A percentile compares a stretch with the other conserved stretches of the same genome.
Evolutionary conservation across 2,888 invertebrate species (phyloP).

Genomic region (Drosophila vallismaia): DNA sequence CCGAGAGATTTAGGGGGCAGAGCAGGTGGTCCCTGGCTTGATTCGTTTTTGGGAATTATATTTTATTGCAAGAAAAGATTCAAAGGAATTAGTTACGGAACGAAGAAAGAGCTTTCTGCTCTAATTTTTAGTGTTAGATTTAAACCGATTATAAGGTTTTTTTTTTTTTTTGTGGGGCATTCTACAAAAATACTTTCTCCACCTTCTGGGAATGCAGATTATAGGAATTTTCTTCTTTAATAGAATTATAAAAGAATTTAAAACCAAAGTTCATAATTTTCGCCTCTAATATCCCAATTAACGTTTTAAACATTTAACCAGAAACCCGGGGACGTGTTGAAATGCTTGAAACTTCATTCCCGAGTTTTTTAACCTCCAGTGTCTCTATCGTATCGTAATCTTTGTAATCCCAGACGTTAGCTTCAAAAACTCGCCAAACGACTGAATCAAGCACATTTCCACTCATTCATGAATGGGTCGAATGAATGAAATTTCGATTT

Average conservation of each 20-base stretch:
- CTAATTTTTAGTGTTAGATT: constrained; percentile 38
- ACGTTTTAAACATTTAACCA: constrained; percentile 47
- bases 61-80: constrained; percentile 34
- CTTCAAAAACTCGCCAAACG: constrained; percentile 64
- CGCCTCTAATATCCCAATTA: constrained; percentile 63
- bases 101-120: constrained; percentile 46
- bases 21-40: constrained; percentile 11
- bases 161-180: background rate
- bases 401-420: constrained; percentile 18
- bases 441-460: constrained; percentile 53
- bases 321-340: constrained; percentile 65
- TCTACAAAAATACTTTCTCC: too few species aligned
- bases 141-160: constrained; percentile 54
- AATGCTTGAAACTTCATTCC: constrained; percentile 53
- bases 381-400: constrained; percentile 14
- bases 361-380: constrained; percentile 10
- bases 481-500: constrained; percentile 55
- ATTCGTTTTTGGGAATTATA: constrained; percentile 31
- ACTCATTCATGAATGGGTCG: constrained; percentile 54
- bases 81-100: constrained; percentile 26
- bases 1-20: constrained; percentile 16
- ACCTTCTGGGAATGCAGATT: too few species aligned
- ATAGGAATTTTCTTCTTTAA: too few species aligned
- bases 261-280: background rate
- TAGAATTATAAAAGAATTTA: too few species aligned